Evolutionary conservation across 2,888 invertebrate genomes (phyloP).

Genomic region (Synergus gifuensis): DNA sequence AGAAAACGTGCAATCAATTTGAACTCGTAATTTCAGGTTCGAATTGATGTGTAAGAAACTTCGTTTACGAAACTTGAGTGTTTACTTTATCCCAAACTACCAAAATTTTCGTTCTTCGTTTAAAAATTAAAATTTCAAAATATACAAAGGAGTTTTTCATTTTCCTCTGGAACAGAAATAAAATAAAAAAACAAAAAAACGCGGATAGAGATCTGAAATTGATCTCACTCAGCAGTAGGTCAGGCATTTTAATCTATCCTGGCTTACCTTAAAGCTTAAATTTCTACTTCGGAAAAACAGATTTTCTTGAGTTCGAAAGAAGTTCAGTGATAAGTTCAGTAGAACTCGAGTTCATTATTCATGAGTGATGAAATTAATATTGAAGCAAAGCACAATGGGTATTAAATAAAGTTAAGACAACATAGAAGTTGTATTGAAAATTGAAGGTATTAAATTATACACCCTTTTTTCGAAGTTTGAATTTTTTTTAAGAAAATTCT

Average conservation of each 20-base stretch:
- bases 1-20: constrained; percentile 11
- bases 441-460: not conserved
- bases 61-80: not conserved
- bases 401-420: not conserved
- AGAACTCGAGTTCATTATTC: not conserved
- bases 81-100: not conserved
- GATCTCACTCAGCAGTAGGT: not conserved
- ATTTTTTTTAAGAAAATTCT: constrained; percentile 1
- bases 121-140: no score
- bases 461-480: not conserved
- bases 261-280: not conserved
- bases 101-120: not conserved
- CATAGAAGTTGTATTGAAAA: not conserved
- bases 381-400: not conserved
- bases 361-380: not conserved
- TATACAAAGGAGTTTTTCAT: no score
- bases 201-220: not conserved
- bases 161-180: not conserved
- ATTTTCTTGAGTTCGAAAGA: no score
- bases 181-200: no score
- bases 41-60: not conserved
- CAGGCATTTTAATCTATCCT: not conserved
- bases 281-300: not conserved
- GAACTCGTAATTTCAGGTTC: not conserved
- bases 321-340: not conserved